Evolutionary conservation across 2,888 invertebrate genomes (phyloP).

Genomic region (Caenorhabditis imperialis): DNA sequence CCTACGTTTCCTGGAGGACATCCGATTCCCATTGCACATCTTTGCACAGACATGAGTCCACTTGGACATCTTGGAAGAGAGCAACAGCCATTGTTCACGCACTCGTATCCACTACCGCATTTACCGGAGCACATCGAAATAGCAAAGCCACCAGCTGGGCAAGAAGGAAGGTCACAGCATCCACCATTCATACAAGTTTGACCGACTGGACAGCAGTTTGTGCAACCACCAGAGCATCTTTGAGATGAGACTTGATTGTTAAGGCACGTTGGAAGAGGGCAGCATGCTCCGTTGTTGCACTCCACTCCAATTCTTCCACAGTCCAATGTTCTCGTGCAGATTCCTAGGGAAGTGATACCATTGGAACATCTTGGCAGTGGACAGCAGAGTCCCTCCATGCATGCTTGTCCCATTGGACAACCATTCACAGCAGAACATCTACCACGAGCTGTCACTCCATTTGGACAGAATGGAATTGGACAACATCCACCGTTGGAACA

Average conservation of each 20-base stretch:
- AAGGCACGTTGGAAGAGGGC: slow-evolving; percentile 69
- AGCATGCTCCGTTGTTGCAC: slow-evolving; percentile 72
- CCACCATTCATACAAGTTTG: slow-evolving; percentile 66
- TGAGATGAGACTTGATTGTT: slow-evolving; percentile 58
- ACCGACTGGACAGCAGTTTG: slow-evolving; percentile 62
- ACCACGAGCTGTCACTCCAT: slow-evolving; percentile 64
- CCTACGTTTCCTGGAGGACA: slow-evolving; percentile 66
- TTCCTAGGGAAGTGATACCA: slow-evolving; percentile 64
- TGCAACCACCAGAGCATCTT: slow-evolving; percentile 58
- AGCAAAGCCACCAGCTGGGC: slow-evolving; percentile 63
- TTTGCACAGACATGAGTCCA: slow-evolving; percentile 67
- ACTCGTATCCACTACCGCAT: slow-evolving; percentile 68
- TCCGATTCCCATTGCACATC: slow-evolving; percentile 69
- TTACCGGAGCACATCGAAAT: slow-evolving; percentile 59
- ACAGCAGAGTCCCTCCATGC: slow-evolving; percentile 72
- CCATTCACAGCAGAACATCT: slow-evolving; percentile 54
- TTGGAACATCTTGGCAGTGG: slow-evolving; percentile 72
- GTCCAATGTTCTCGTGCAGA: slow-evolving; percentile 67
- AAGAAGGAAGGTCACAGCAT: slow-evolving; percentile 70
- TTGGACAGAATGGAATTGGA: slow-evolving; percentile 75
- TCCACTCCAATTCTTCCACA: slow-evolving; percentile 71
- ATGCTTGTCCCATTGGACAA: slow-evolving; percentile 64
- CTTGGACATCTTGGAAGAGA: slow-evolving; percentile 72
- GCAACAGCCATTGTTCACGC: slow-evolving; percentile 71
- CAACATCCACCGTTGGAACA: slow-evolving; percentile 77